Conservation (phyloP, 2,113 vertebrate genomes). For the Melanocharis versteri region DNA sequence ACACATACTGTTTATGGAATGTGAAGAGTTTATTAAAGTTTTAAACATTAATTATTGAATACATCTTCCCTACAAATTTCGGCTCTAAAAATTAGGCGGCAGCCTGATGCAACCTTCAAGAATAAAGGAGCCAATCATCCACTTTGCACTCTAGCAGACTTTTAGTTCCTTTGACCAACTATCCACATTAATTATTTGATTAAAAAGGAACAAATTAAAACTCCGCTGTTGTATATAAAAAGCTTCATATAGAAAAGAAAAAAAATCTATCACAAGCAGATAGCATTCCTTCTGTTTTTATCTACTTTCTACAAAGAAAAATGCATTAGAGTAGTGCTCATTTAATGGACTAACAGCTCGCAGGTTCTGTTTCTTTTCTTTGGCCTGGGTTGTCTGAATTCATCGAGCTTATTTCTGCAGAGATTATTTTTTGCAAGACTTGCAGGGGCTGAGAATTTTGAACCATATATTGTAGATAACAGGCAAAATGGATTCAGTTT, state of each 20-base stretch:
- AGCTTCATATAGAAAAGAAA: neutral
- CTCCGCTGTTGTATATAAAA: neutral
- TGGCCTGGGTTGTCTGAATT: neutral
- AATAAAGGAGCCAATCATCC: neutral
- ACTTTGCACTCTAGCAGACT: neutral
- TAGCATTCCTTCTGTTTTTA: neutral
- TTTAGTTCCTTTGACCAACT: neutral
- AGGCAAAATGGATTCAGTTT: neutral
- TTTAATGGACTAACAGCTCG: neutral
- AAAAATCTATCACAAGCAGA: neutral
- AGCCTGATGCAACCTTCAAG: neutral
- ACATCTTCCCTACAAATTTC: neutral
- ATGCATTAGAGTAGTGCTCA: neutral
- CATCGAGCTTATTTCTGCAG: neutral
- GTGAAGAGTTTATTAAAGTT: neutral
- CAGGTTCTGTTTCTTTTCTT: neutral
- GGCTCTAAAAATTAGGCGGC: neutral
- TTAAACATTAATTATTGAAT: neutral
- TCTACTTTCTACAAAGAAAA: neutral
- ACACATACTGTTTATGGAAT: neutral
- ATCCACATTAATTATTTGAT: neutral
- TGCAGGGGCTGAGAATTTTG: neutral
- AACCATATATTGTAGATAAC: neutral
- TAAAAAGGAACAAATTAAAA: neutral
- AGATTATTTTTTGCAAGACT: neutral